These are phyloP conservation scores for Forbesichthys agassizii DNA, from an alignment of 2,113 vertebrate species.

Conservation along the genomic window DNA sequence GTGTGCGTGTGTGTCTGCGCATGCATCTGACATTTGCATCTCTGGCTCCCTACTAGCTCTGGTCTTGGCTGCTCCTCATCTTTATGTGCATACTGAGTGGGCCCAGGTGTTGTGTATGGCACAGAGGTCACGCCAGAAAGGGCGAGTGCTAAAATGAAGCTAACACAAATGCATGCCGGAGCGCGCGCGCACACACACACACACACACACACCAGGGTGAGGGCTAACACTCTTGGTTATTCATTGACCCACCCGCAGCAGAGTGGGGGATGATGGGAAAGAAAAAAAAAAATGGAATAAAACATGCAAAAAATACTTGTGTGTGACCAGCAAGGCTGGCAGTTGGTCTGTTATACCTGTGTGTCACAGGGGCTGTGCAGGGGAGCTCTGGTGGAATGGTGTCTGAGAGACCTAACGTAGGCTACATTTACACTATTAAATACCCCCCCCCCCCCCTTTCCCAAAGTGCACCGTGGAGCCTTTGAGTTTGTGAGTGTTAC, in stretches of 20 bases:
- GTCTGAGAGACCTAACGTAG: constrained; percentile 3
- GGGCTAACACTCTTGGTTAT: constrained; percentile 61
- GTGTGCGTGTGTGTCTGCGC: constrained; percentile 31
- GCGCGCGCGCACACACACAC: constrained; percentile 47
- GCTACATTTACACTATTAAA: constrained; percentile 32
- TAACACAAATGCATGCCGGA: constrained; percentile 60
- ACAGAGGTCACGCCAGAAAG: constrained; percentile 77
- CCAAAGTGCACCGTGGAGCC: not conserved
- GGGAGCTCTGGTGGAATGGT: constrained; percentile 19
- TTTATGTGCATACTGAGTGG: constrained; percentile 81
- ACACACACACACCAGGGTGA: constrained; percentile 11
- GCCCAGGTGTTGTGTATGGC: constrained; percentile 77
- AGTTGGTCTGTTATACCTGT: constrained; percentile 34
- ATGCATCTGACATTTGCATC: constrained; percentile 74
- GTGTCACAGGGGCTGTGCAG: constrained; percentile 30
- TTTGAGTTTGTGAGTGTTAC: too few relatives aligned
- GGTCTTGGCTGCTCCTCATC: constrained; percentile 70
- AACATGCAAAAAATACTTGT: constrained; percentile 49
- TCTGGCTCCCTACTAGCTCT: constrained; percentile 62
- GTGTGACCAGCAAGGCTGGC: constrained; percentile 34
- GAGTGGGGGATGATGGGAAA: constrained; percentile 7
- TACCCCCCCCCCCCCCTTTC: not conserved
- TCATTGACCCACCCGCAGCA: constrained; percentile 48
- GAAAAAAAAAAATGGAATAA: not conserved
- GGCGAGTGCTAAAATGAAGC: constrained; percentile 76